Evolutionary conservation across 35 echinoderm and acorn worm species (phyloP), one percentile per base, ranked within the genome.

Genomic region (Holothuria glaberrima): DNA sequence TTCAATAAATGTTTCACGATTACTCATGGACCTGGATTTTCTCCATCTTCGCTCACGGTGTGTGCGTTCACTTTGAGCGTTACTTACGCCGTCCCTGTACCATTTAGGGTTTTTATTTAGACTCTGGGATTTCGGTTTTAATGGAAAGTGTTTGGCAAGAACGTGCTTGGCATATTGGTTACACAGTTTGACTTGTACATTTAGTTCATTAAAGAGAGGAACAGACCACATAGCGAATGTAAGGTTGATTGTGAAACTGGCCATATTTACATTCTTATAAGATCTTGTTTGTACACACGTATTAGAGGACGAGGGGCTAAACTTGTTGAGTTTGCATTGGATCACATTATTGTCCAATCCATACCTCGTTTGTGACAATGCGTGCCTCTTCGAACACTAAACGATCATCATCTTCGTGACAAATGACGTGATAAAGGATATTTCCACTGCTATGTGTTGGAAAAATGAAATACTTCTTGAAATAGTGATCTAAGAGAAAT

Each of bases 361-460:
- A 10, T 46, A 46, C 44, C 44, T 46, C 4, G 10, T 5, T 46
- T 46, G 36, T 76, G 36, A 76, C 36, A 44, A 30, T 22, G 25
- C 29, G 28, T 4, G 27, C 28, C 4, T 41, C 72, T 9, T 76
- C 9, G 9, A 20, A 33, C 20, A 76, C 30, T 4, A 81, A 35
- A 44, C 13, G 29, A 48, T 81, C 76, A 12, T 81, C 76, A n/a
- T n/a, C n/a, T 28, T 14, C 12, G 18, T 7, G 76, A 18, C 76
- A 81, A 4, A 81, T 46, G 16, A 81, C 76, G 28, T 81, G 76
- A 81, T 81, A 34, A 21, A 48, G 76, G 19, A 67, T 81, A 28
- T 81, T 36, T 1, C 76, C 76, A 12, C 31, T 17, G 3, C 44
- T 45, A 9, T 81, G 76, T 19, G 76, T 81, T 50, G 76, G 48